These are phyloP conservation scores for Glossophaga mutica DNA, from an alignment of 2,797 vertebrate species.

Conservation along the genomic window DNA sequence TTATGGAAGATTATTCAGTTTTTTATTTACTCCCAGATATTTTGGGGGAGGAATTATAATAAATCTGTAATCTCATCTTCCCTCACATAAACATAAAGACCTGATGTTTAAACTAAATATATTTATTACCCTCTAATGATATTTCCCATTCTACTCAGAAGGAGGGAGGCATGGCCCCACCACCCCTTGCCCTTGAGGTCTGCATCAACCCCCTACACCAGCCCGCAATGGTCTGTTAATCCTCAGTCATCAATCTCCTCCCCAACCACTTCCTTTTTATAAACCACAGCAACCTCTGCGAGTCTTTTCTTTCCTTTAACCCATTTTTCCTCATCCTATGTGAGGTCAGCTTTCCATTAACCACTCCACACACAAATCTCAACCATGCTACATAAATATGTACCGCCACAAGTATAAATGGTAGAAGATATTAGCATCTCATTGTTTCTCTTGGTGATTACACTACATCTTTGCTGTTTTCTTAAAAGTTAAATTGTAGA, in stretches of 20 bases:
- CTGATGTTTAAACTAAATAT: conserved; percentile 59
- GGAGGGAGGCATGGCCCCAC: background rate
- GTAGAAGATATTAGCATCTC: background rate
- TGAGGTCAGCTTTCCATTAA: conserved; percentile 22
- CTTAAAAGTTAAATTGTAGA: background rate
- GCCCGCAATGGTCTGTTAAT: background rate
- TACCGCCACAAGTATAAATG: background rate
- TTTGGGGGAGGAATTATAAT: conserved; percentile 40
- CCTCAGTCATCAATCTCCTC: background rate
- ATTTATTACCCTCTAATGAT: conserved; percentile 63
- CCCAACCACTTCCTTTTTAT: conserved; percentile 37
- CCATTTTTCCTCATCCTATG: background rate
- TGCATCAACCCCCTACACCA: background rate
- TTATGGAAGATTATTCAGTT: conserved; percentile 5
- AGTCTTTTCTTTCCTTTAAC: background rate
- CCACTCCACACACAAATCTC: background rate
- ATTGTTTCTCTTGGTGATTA: background rate
- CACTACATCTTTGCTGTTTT: background rate
- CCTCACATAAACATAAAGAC: conserved; percentile 53
- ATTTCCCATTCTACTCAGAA: conserved; percentile 49
- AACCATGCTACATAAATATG: background rate
- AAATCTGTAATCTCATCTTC: conserved; percentile 51
- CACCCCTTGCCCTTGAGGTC: background rate
- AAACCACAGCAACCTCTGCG: conserved; percentile 46
- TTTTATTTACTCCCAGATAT: conserved; percentile 51